phyloP scores from a whole-genome alignment of 1,140 invertebrate species.

The Spodoptera frugiperda region DNA sequence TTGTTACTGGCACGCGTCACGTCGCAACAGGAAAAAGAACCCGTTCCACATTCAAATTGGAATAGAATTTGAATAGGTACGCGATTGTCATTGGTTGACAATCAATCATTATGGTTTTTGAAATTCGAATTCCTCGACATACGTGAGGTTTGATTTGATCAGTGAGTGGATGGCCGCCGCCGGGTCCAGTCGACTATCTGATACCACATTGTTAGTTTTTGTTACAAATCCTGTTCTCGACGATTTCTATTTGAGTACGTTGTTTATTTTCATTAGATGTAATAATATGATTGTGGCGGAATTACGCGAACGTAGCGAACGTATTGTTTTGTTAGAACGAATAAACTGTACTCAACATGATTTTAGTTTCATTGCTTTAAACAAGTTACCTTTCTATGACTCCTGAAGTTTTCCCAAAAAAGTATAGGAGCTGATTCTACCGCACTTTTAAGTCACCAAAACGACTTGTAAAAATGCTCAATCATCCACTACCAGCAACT shows the following conservation, averaged over 20 bases:
- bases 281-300: slow-evolving; percentile 32
- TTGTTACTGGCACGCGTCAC: slow-evolving; percentile 75
- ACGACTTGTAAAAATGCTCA: too few relatives aligned
- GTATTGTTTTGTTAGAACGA: slow-evolving; percentile 5
- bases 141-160: slow-evolving; percentile 79
- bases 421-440: too few relatives aligned
- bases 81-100: slow-evolving; percentile 85
- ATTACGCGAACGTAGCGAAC: slow-evolving; percentile 24
- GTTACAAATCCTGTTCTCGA: slow-evolving; percentile 46
- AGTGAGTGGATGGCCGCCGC: slow-evolving; percentile 63
- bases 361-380: too few relatives aligned
- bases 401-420: too few relatives aligned
- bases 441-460: too few relatives aligned
- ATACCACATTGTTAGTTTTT: slow-evolving; percentile 49
- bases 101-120: slow-evolving; percentile 86
- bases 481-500: too few relatives aligned
- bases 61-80: slow-evolving; percentile 82
- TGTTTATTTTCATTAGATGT: slow-evolving; percentile 44
- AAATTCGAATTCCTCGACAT: slow-evolving; percentile 82
- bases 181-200: slow-evolving; percentile 37
- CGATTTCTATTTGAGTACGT: slow-evolving; percentile 47
- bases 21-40: slow-evolving; percentile 79
- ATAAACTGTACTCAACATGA: not conserved
- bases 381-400: too few relatives aligned
- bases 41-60: slow-evolving; percentile 84